These are phyloP conservation scores for Solea solea DNA, from an alignment of 2,113 vertebrate species.

Conservation along the genomic window DNA sequence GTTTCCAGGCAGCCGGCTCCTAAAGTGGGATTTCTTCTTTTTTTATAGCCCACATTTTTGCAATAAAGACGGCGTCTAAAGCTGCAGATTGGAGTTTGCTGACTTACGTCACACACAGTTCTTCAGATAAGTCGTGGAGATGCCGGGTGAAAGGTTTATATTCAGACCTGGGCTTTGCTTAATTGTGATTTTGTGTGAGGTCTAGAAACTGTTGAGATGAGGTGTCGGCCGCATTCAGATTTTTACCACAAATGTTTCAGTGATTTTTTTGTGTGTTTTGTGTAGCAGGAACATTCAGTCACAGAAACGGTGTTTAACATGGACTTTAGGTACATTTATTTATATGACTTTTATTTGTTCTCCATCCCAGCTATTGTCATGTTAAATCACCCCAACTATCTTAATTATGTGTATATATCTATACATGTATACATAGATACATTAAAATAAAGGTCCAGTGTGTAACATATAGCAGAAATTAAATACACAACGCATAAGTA, in stretches of 20 bases:
- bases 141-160: constrained; percentile 12
- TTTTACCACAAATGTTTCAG: constrained; percentile 10
- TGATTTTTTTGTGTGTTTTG: neutral
- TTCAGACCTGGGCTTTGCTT: constrained; percentile 18
- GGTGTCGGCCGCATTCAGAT: constrained; percentile 12
- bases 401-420: no score
- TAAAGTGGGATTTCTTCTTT: constrained; percentile 47
- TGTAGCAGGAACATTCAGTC: no score
- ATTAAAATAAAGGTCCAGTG: no score
- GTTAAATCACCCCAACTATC: no score
- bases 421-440: no score
- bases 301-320: no score
- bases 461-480: no score
- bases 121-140: constrained; percentile 31
- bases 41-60: constrained; percentile 45
- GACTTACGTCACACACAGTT: constrained; percentile 32
- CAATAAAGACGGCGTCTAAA: constrained; percentile 33
- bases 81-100: constrained; percentile 18
- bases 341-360: no score
- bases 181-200: constrained; percentile 36
- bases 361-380: no score
- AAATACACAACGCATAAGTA: no score
- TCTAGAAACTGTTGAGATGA: constrained; percentile 16
- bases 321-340: no score
- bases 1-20: constrained; percentile 52